A percentile compares a stretch with the other conserved stretches of the same genome.
These are phyloP conservation scores for Teleopsis dalmanni DNA, from an alignment of 1,140 invertebrate genomes.

Conservation along the genomic window DNA sequence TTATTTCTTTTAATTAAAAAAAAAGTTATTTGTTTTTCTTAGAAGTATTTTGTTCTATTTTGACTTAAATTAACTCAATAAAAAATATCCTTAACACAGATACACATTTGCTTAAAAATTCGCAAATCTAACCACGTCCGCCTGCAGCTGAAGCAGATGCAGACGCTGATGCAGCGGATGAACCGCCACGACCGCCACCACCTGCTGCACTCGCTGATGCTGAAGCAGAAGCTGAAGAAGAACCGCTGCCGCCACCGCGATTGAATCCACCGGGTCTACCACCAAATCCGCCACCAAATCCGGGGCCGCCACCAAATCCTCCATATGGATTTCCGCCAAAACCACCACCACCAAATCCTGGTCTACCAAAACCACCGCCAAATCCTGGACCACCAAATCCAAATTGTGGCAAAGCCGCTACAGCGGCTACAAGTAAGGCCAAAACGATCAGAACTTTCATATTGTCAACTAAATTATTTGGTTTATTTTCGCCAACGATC, in stretches of 20 bases:
- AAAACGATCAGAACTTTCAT: conserved; percentile 32
- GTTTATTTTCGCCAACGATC: not conserved
- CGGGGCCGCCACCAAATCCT: conserved; percentile 1
- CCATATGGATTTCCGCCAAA: conserved; percentile 3
- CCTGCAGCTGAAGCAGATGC: not conserved
- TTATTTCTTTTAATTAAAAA: too few relatives aligned
- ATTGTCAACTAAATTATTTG: not conserved
- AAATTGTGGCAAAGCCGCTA: conserved; percentile 11
- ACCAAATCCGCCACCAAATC: not conserved
- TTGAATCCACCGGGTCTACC: not conserved
- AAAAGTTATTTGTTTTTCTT: too few relatives aligned
- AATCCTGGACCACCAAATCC: not conserved
- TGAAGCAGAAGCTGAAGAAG: not conserved
- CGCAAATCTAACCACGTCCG: too few relatives aligned
- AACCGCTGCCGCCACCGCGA: not conserved
- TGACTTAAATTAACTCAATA: too few relatives aligned
- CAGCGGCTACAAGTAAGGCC: conserved; percentile 11
- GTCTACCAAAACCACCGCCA: conserved; percentile 4
- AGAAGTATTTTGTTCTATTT: too few relatives aligned
- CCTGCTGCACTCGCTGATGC: not conserved
- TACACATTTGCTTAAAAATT: too few relatives aligned
- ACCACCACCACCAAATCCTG: conserved; percentile 1
- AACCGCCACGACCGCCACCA: conserved; percentile 3
- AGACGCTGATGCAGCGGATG: too few relatives aligned
- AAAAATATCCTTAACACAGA: too few relatives aligned